Evolutionary conservation across 1,140 invertebrate genomes (phyloP).

Genomic region (Pissodes strobi): DNA sequence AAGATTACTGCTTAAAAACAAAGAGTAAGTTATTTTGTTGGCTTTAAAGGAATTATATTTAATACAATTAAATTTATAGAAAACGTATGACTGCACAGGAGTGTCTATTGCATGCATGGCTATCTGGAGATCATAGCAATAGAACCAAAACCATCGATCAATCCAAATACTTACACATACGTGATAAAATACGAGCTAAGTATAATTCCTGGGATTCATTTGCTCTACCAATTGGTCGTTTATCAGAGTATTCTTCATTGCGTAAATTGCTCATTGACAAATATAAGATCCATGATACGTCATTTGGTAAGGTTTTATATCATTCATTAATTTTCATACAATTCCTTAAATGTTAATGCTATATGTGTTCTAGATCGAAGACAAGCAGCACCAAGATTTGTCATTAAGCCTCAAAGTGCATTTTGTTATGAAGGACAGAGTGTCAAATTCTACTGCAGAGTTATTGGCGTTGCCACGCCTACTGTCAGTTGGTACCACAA

Average conservation of each 20-base stretch:
- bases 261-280: slow-evolving; percentile 95
- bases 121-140: slow-evolving; percentile 80
- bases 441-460: slow-evolving; percentile 95
- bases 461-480: slow-evolving; percentile 92
- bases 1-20: slow-evolving; percentile 88
- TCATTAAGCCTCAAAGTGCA: slow-evolving; percentile 93
- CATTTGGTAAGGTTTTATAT: slow-evolving; percentile 71
- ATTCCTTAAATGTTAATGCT: not conserved
- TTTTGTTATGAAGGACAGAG: slow-evolving; percentile 97
- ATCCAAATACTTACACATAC: slow-evolving; percentile 81
- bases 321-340: not conserved
- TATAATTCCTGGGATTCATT: slow-evolving; percentile 93
- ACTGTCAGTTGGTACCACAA: slow-evolving; percentile 96
- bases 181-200: slow-evolving; percentile 83
- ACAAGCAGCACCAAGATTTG: slow-evolving; percentile 96
- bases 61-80: slow-evolving; percentile 57
- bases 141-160: slow-evolving; percentile 78
- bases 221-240: slow-evolving; percentile 89
- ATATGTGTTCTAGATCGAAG: slow-evolving; percentile 75
- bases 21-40: slow-evolving; percentile 69
- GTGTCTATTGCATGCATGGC: slow-evolving; percentile 93
- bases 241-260: slow-evolving; percentile 97
- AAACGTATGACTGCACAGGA: slow-evolving; percentile 98
- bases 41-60: slow-evolving; percentile 5
- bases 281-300: slow-evolving; percentile 94